Conservation (phyloP, 2,797 vertebrate species). For the Bovichtus diacanthus region DNA sequence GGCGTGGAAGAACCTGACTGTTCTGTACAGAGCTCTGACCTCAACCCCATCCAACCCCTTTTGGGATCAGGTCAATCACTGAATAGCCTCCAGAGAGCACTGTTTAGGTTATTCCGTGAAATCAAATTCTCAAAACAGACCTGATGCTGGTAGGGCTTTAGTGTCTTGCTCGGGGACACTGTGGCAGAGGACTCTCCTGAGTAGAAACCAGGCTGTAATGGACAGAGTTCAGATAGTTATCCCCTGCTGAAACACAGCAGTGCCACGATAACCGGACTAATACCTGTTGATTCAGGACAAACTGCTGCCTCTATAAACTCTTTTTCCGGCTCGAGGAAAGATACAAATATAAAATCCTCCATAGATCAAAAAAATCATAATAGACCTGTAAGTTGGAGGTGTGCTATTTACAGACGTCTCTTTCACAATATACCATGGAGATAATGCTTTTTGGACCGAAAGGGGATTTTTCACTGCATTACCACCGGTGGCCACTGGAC, state of each 20-base stretch:
- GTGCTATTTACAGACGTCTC: too few species aligned
- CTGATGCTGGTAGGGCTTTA: not conserved
- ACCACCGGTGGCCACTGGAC: too few species aligned
- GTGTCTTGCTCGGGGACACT: not conserved
- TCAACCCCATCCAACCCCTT: not conserved
- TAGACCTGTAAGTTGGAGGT: too few species aligned
- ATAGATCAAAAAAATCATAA: too few species aligned
- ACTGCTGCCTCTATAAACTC: too few species aligned
- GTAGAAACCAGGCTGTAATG: conserved; percentile 9
- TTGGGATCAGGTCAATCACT: not conserved
- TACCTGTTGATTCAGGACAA: not conserved
- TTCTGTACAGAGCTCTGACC: not conserved
- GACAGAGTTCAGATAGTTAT: conserved; percentile 21
- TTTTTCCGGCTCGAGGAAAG: too few species aligned
- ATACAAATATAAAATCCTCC: too few species aligned
- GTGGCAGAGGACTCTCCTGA: not conserved
- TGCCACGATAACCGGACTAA: not conserved
- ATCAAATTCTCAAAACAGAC: not conserved
- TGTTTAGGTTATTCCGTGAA: not conserved
- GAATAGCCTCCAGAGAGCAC: not conserved
- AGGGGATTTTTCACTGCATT: too few species aligned
- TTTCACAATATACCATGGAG: too few species aligned
- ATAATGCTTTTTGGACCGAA: too few species aligned
- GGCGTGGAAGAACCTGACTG: not conserved
- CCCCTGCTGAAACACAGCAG: conserved; percentile 12